Percentiles rank a stretch among this genome's conserved stretches.
These are phyloP conservation scores for Troides helena DNA, from an alignment of 2,888 invertebrate genomes.

Conservation along the genomic window DNA sequence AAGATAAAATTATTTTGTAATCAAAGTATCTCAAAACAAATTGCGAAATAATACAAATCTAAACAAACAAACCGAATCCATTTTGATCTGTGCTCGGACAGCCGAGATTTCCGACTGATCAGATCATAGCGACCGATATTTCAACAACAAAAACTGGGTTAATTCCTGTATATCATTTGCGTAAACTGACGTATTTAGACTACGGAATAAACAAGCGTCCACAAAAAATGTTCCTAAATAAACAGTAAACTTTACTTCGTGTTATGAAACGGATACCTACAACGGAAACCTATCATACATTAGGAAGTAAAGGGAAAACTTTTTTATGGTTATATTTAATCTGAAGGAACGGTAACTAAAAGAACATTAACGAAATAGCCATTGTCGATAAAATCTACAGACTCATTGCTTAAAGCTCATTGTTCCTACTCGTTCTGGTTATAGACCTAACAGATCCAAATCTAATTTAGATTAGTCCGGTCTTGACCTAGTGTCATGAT, in stretches of 20 bases:
- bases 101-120: conserved; percentile 44
- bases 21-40: not conserved
- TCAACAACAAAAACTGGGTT: conserved; percentile 66
- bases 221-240: not conserved
- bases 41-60: conserved; percentile 28
- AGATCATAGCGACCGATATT: conserved; percentile 51
- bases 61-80: conserved; percentile 45
- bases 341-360: not conserved
- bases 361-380: conserved; percentile 4
- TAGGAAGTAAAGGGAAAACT: too few relatives aligned
- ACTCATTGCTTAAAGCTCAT: conserved; percentile 23
- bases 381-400: conserved; percentile 22
- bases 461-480: conserved; percentile 23
- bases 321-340: not conserved
- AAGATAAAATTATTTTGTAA: too few relatives aligned
- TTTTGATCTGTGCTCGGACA: conserved; percentile 36
- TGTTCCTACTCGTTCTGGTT: conserved; percentile 21
- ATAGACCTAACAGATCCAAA: conserved; percentile 23
- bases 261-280: not conserved
- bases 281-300: not conserved
- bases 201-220: not conserved
- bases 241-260: conserved; percentile 9
- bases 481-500: conserved; percentile 28
- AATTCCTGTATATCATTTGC: conserved; percentile 67
- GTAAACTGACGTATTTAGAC: conserved; percentile 45